Evolutionary conservation across 1,140 invertebrate genomes (phyloP).

Genomic region (Macrostomum lignano): DNA sequence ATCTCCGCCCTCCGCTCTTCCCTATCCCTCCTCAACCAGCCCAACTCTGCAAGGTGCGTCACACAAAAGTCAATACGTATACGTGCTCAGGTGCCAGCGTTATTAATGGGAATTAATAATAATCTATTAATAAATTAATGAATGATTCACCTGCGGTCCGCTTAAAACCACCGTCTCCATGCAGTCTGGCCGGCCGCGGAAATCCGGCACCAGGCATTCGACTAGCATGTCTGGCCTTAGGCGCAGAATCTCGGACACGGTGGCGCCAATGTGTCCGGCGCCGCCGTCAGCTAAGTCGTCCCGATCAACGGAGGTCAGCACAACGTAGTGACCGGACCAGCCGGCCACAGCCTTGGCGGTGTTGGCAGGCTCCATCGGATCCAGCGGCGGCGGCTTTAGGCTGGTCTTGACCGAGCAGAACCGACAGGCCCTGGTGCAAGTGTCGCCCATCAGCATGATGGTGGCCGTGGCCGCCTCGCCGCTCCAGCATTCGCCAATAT

Average conservation of each 20-base stretch:
- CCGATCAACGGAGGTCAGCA: constrained; percentile 83
- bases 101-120: too few relatives aligned
- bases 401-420: constrained; percentile 98
- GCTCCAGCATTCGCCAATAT: constrained; percentile 97
- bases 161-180: constrained; percentile 47
- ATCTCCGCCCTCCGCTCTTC: too few relatives aligned
- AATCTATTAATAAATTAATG: too few relatives aligned
- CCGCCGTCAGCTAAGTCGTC: constrained; percentile 79
- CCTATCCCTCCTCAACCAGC: too few relatives aligned
- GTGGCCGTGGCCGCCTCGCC: constrained; percentile 36
- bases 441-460: constrained; percentile 34
- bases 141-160: constrained; percentile 58
- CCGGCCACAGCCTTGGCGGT: constrained; percentile 63
- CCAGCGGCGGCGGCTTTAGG: constrained; percentile 53
- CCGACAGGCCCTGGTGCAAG: constrained; percentile 39
- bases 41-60: too few relatives aligned
- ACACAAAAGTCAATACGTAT: too few relatives aligned
- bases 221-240: constrained; percentile 55
- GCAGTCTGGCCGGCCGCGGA: constrained; percentile 46
- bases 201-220: constrained; percentile 87
- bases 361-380: constrained; percentile 63
- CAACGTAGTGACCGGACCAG: constrained; percentile 88
- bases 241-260: constrained; percentile 26
- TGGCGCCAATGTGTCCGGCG: constrained; percentile 59
- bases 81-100: too few relatives aligned